Evolutionary conservation across 2,797 vertebrate species (phyloP).

Genomic region (Onychomys arenicola): DNA sequence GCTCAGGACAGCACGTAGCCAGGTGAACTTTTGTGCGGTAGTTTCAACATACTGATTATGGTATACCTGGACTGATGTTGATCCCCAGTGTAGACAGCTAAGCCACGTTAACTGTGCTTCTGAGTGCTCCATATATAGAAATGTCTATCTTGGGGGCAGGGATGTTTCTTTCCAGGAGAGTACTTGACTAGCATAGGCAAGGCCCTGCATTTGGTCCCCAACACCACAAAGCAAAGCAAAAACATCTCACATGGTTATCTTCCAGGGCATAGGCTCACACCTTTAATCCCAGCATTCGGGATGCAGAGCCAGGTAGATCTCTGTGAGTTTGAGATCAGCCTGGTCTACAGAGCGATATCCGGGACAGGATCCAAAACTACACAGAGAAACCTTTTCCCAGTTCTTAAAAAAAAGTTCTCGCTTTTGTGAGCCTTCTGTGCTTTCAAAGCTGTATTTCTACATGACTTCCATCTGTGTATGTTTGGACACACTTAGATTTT

Average conservation of each 20-base stretch:
- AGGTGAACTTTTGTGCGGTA: slow-evolving; percentile 1
- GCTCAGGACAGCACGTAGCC: slow-evolving; percentile 57
- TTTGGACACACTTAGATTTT: slow-evolving; percentile 24
- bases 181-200: background rate
- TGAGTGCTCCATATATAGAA: background rate
- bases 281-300: too few relatives aligned
- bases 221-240: background rate
- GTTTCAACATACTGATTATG: slow-evolving; percentile 43
- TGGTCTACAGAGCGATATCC: too few relatives aligned
- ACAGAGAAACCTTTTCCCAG: too few relatives aligned
- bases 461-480: slow-evolving; percentile 17
- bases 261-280: background rate
- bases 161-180: background rate
- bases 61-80: background rate
- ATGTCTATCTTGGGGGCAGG: background rate
- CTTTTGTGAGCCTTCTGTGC: background rate
- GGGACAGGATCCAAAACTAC: too few relatives aligned
- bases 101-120: slow-evolving; percentile 64
- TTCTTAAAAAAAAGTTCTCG: background rate
- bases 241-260: background rate
- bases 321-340: too few relatives aligned
- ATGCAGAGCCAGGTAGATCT: too few relatives aligned
- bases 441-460: background rate
- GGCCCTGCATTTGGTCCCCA: background rate
- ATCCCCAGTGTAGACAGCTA: background rate